phyloP scores from a whole-genome alignment of 1,140 invertebrate genomes.

The Drosophila nasuta region DNA sequence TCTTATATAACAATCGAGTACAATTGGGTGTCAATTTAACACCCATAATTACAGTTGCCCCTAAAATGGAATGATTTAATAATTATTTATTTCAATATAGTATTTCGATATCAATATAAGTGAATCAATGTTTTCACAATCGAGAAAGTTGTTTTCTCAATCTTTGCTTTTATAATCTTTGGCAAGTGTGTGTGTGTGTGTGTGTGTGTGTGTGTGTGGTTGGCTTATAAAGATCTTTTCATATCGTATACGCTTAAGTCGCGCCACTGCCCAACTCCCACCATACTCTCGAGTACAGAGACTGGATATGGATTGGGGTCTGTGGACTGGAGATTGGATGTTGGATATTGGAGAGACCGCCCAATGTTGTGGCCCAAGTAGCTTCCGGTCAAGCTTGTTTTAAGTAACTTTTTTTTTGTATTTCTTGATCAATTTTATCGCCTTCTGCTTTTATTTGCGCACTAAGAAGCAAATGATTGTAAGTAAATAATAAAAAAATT shows the following conservation, averaged over 20 bases:
- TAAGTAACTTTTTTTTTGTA: not conserved
- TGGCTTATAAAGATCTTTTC: slow-evolving; percentile 17
- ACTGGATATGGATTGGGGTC: slow-evolving; percentile 8
- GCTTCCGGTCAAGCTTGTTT: slow-evolving; percentile 75
- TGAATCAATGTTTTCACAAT: not conserved
- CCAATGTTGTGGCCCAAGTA: slow-evolving; percentile 62
- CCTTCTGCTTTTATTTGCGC: slow-evolving; percentile 76
- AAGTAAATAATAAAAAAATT: slow-evolving; percentile 66
- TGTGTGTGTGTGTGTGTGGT: not conserved
- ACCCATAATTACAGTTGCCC: not conserved
- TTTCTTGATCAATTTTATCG: slow-evolving; percentile 48
- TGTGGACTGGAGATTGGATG: slow-evolving; percentile 24
- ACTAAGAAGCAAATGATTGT: slow-evolving; percentile 57
- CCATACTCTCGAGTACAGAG: not conserved
- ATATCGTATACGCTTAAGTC: slow-evolving; percentile 2
- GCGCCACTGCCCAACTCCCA: slow-evolving; percentile 35
- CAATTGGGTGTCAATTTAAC: not conserved
- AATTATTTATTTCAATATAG: not conserved
- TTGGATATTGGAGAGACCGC: slow-evolving; percentile 41
- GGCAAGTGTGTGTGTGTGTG: slow-evolving; percentile 11
- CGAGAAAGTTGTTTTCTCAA: slow-evolving; percentile 32
- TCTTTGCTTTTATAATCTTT: not conserved
- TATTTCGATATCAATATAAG: not conserved
- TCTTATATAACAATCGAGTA: not conserved
- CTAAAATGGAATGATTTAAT: not conserved